Evolutionary conservation across 2,797 vertebrate species (phyloP), one percentile per base, ranked within the genome.

Genomic region (Aulostomus chinensis): DNA sequence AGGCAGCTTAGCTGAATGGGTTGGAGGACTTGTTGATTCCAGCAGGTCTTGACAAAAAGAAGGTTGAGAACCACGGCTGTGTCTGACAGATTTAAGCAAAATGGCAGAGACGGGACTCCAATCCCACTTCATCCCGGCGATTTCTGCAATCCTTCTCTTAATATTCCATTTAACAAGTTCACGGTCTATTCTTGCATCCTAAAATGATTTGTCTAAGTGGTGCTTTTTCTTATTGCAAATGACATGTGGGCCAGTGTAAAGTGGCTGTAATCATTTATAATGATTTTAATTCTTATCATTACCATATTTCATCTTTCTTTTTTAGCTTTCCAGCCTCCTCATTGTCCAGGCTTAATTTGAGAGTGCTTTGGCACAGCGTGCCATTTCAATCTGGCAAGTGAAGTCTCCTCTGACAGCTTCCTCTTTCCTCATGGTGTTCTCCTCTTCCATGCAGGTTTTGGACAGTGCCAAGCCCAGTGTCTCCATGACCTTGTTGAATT

Each of bases 401-500:
- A 24, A 3, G 14, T 41, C 34, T 49, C 36, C 3, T 30, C 32
- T 38, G 38, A 36, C 55, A 61, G 43, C 46, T 67, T 51, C 52
- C 55, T 49, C 41, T 13, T 35, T 34, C 66, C 25, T 48, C 26
- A 4, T 16, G 3, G 20, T 14, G 46, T 60, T 58, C 47, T 53
- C 10, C 38, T 41, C 37, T 24, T 7, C 33, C 16, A 13, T 16
- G 28, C n/a, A 49, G 17, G 20, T 55, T 69, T 63, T 37, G 41
- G 10, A n/a, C 20, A 7, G 20, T 31, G 24, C 26, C 21, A 46
- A 31, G 14, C 49, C 4, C 12, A 10, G 14, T 10, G 16, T 25
- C 21, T 73, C 46, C 9, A 0, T 43, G 37, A 58, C 59, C 59
- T 64, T 17, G 32, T 20, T 39, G 15, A 62, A 51, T 41, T 45